Evolutionary conservation across 2,888 invertebrate genomes (phyloP).

Genomic region (Stenolophus ochropezus): DNA sequence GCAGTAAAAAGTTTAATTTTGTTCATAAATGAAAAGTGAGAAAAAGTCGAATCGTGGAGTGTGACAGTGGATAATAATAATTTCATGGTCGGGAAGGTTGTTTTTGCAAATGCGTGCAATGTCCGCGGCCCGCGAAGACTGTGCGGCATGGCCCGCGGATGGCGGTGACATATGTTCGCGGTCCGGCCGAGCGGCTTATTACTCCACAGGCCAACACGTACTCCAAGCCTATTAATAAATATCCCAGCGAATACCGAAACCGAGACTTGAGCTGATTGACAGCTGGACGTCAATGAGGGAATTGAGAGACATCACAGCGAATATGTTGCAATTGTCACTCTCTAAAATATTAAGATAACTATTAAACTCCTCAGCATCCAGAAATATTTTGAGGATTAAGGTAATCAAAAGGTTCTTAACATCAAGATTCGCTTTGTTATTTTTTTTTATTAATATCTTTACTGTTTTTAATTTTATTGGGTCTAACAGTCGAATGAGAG

Average conservation of each 20-base stretch:
- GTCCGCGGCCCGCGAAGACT: slow-evolving; percentile 16
- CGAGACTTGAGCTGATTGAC: slow-evolving; percentile 66
- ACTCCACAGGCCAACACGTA: slow-evolving; percentile 46
- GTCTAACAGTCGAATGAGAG: too few species aligned
- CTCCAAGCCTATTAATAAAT: slow-evolving; percentile 50
- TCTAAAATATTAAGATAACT: too few species aligned
- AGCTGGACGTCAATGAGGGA: slow-evolving; percentile 59
- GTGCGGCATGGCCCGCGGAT: not conserved
- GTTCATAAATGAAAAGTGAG: not conserved
- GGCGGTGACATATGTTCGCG: slow-evolving; percentile 59
- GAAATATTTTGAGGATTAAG: too few species aligned
- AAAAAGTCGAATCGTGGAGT: not conserved
- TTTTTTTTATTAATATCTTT: too few species aligned
- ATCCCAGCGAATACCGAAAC: slow-evolving; percentile 33
- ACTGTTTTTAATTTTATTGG: too few species aligned
- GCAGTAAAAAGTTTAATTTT: not conserved
- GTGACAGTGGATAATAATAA: slow-evolving; percentile 34
- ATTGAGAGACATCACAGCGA: too few species aligned
- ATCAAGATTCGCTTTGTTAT: too few species aligned
- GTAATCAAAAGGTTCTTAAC: too few species aligned
- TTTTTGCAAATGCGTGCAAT: slow-evolving; percentile 42
- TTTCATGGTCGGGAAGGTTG: slow-evolving; percentile 15
- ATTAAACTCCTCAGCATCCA: too few species aligned
- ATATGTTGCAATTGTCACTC: too few species aligned
- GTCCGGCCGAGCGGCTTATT: slow-evolving; percentile 18